Percentiles rank a stretch among this genome's conserved stretches.
phyloP scores from a whole-genome alignment of 1,140 invertebrate species.

The Brachionus paranguensis region DNA sequence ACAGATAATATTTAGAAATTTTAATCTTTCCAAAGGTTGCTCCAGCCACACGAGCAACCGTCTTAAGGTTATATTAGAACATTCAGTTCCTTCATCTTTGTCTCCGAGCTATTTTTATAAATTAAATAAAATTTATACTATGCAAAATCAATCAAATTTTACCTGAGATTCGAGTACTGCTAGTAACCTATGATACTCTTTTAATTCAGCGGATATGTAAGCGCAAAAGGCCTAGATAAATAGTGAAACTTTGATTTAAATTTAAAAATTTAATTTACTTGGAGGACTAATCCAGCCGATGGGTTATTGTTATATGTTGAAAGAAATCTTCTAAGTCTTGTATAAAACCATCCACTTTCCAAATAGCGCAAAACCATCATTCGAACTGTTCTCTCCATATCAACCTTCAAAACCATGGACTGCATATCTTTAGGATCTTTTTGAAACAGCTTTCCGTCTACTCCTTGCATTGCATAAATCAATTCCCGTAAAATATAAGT shows the following conservation, averaged over 20 bases:
- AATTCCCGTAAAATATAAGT: constrained; percentile 28
- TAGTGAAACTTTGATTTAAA: background rate
- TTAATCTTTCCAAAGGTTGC: constrained; percentile 70
- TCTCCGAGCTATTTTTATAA: background rate
- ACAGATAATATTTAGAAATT: constrained; percentile 72
- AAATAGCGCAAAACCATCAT: constrained; percentile 4
- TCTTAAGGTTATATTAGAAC: constrained; percentile 65
- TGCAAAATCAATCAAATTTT: constrained; percentile 8
- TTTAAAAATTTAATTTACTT: constrained; percentile 50
- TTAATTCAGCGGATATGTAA: constrained; percentile 74
- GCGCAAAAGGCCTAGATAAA: constrained; percentile 66
- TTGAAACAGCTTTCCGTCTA: constrained; percentile 37
- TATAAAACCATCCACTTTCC: constrained; percentile 79
- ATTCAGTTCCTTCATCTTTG: constrained; percentile 42
- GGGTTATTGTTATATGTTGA: constrained; percentile 57
- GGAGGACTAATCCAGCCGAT: constrained; percentile 67
- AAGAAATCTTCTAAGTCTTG: constrained; percentile 67
- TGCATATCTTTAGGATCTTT: constrained; percentile 37
- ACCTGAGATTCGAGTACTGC: constrained; percentile 78
- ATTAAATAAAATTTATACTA: background rate
- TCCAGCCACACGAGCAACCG: constrained; percentile 72
- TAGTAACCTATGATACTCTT: constrained; percentile 77
- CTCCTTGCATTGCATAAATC: constrained; percentile 13
- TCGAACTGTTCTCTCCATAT: background rate
- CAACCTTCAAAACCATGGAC: constrained; percentile 8